Conservation (phyloP, 2,797 vertebrate species). For the Urosaurus nigricauda region DNA sequence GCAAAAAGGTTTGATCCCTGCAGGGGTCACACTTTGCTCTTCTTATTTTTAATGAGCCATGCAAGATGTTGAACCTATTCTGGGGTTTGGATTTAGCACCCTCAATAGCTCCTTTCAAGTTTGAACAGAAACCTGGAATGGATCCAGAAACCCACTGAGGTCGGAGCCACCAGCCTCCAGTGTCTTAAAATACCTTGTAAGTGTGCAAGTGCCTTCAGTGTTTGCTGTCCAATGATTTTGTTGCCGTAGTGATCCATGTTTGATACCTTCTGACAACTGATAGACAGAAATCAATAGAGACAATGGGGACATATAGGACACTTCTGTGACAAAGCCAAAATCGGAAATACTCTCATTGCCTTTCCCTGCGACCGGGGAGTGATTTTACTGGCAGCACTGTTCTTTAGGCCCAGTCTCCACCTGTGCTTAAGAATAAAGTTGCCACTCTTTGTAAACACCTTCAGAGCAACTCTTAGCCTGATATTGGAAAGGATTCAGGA, state of each 20-base stretch:
- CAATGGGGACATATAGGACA: not conserved
- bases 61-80: too few relatives aligned
- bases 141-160: too few relatives aligned
- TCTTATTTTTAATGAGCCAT: too few relatives aligned
- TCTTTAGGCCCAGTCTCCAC: not conserved
- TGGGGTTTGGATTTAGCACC: too few relatives aligned
- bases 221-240: not conserved
- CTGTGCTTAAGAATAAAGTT: not conserved
- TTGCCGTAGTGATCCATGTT: not conserved
- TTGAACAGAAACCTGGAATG: too few relatives aligned
- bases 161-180: not conserved
- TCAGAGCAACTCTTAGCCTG: not conserved
- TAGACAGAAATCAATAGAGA: not conserved
- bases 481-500: not conserved
- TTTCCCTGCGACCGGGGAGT: not conserved
- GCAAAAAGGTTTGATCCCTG: too few relatives aligned
- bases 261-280: not conserved
- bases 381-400: not conserved
- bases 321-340: not conserved
- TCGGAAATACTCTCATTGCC: not conserved
- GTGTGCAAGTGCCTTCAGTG: not conserved
- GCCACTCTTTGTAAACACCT: rapidly evolving
- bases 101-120: too few relatives aligned
- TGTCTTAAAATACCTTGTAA: not conserved
- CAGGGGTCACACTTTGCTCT: too few relatives aligned